phyloP scores from a whole-genome alignment of 2,888 invertebrate genomes.

The Acanthosepion lycidas region DNA sequence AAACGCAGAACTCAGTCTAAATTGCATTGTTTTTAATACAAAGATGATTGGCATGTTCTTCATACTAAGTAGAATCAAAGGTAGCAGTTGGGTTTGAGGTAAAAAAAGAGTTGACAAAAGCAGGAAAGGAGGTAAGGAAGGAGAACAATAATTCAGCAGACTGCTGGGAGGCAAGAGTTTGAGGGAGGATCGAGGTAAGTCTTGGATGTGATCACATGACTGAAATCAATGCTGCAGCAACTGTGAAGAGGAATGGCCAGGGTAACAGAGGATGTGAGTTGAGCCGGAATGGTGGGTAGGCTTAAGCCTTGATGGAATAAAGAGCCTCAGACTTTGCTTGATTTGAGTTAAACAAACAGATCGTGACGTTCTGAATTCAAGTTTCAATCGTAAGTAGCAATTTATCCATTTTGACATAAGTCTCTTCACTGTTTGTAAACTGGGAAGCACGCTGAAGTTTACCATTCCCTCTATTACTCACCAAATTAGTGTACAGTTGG shows the following conservation, averaged over 20 bases:
- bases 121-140: background rate
- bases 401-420: constrained; percentile 8
- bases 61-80: background rate
- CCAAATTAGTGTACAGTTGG: background rate
- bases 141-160: background rate
- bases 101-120: background rate
- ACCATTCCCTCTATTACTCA: background rate
- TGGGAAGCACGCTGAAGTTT: background rate
- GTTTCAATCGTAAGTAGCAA: background rate
- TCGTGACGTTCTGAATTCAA: background rate
- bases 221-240: background rate
- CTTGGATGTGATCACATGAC: background rate
- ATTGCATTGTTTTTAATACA: background rate
- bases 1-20: background rate
- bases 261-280: background rate
- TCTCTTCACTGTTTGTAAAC: background rate
- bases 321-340: background rate
- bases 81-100: background rate
- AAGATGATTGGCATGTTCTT: background rate
- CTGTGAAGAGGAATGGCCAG: background rate
- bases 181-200: background rate
- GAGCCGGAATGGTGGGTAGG: background rate
- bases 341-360: background rate
- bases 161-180: background rate
- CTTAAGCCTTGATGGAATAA: background rate